A percentile compares a stretch with the other conserved stretches of the same genome.
These are phyloP conservation scores for Hymenochirus boettgeri DNA, from an alignment of 2,113 vertebrate genomes.

Conservation along the genomic window DNA sequence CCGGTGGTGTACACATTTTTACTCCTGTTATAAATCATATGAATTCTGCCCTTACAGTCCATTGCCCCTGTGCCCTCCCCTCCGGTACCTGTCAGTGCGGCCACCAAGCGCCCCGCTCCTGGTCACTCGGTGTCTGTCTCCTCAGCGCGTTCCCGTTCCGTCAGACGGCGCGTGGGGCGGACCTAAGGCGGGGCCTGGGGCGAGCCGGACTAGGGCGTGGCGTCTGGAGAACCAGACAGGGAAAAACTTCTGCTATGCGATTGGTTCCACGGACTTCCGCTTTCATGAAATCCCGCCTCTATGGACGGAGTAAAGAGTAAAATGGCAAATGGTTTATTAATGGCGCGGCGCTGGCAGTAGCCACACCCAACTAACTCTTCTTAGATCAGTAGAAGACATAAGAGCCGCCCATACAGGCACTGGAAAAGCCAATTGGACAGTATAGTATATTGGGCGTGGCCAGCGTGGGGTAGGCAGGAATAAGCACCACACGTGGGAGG, in stretches of 20 bases:
- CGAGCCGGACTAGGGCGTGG: slow-evolving; percentile 15
- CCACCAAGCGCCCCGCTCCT: not conserved
- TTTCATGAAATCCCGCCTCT: not conserved
- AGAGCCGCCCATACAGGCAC: no score
- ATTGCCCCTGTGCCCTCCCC: no score
- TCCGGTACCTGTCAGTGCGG: not conserved
- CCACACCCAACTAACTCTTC: no score
- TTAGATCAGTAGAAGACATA: no score
- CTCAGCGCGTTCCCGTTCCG: slow-evolving; percentile 30
- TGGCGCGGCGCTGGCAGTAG: no score
- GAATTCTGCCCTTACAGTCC: no score
- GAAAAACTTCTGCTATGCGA: not conserved
- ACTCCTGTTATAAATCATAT: no score
- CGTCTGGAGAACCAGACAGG: slow-evolving; percentile 28
- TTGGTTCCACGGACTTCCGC: not conserved
- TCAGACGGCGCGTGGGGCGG: slow-evolving; percentile 39
- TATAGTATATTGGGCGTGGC: no score
- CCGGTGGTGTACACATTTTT: no score
- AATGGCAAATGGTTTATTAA: no score
- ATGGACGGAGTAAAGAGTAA: not conserved
- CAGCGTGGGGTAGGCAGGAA: no score
- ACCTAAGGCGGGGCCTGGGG: not conserved
- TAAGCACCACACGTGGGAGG: slow-evolving; percentile 14
- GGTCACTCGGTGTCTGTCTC: slow-evolving; percentile 35
- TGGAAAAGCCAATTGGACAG: no score